Evolutionary conservation across 2,888 invertebrate species (phyloP).

Genomic region (Pristionchus arcanus): DNA sequence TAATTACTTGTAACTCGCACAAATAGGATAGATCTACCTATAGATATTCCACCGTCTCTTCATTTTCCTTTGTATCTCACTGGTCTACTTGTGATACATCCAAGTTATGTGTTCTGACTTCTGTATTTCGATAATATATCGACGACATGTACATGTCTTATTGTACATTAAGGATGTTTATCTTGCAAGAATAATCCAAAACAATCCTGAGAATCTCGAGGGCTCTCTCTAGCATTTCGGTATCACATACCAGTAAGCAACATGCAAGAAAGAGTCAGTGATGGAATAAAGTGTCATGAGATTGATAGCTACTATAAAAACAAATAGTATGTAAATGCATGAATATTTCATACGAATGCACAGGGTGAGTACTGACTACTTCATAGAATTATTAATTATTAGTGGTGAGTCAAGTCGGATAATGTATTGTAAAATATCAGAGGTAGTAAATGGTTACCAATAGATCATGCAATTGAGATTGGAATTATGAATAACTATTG

Average conservation of each 20-base stretch:
- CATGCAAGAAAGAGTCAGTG: slow-evolving; percentile 41
- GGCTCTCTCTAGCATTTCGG: slow-evolving; percentile 33
- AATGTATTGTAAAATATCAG: background rate
- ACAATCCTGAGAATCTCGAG: slow-evolving; percentile 39
- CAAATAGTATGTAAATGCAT: slow-evolving; percentile 35
- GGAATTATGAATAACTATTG: slow-evolving; percentile 40
- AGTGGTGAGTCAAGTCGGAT: background rate
- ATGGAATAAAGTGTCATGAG: slow-evolving; percentile 46
- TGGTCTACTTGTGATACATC: no score
- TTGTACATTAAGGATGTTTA: background rate
- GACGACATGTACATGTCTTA: background rate
- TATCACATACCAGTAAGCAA: slow-evolving; percentile 34
- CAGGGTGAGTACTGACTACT: slow-evolving; percentile 42
- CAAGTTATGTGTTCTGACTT: no score
- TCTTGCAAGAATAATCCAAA: slow-evolving; percentile 26
- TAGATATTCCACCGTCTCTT: no score
- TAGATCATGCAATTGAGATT: slow-evolving; percentile 36
- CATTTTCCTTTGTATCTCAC: no score
- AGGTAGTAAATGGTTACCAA: slow-evolving; percentile 34
- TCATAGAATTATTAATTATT: slow-evolving; percentile 26
- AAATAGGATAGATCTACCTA: no score
- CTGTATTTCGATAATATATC: background rate
- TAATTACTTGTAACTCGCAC: no score
- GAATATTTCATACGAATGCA: slow-evolving; percentile 8
- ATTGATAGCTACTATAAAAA: slow-evolving; percentile 26